Conservation (phyloP, 2,797 vertebrate genomes). For the Bovichtus variegatus region DNA sequence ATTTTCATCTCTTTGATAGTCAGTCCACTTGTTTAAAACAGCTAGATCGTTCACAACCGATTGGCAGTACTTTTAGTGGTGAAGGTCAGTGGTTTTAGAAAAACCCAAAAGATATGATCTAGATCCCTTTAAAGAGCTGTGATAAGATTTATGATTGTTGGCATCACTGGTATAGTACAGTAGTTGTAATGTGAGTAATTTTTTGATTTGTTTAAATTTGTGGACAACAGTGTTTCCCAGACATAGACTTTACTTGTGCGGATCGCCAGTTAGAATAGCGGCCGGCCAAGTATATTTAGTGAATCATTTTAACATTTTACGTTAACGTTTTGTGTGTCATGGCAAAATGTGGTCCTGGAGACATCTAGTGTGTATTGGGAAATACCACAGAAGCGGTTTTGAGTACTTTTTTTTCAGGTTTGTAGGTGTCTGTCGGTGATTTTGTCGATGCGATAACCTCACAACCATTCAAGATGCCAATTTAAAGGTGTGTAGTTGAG, state of each 20-base stretch:
- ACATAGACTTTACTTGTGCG: too few species aligned
- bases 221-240: neutral
- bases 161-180: neutral
- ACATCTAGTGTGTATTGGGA: too few species aligned
- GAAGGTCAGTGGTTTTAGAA: neutral
- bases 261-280: too few species aligned
- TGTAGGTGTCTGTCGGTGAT: too few species aligned
- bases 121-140: neutral
- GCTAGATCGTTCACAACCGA: neutral
- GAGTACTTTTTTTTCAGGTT: too few species aligned
- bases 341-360: too few species aligned
- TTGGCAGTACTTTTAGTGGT: neutral
- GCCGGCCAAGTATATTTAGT: too few species aligned
- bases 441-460: too few species aligned
- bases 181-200: conserved; percentile 3
- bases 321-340: too few species aligned
- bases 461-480: too few species aligned
- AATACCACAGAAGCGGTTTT: too few species aligned
- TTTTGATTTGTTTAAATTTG: conserved; percentile 1
- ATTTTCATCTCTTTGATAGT: conserved; percentile 4
- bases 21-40: neutral
- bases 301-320: too few species aligned
- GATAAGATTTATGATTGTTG: neutral
- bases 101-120: neutral
- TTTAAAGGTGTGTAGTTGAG: neutral